These are phyloP conservation scores for Lasioglossum baleicum DNA, from an alignment of 1,140 invertebrate genomes.

Conservation along the genomic window DNA sequence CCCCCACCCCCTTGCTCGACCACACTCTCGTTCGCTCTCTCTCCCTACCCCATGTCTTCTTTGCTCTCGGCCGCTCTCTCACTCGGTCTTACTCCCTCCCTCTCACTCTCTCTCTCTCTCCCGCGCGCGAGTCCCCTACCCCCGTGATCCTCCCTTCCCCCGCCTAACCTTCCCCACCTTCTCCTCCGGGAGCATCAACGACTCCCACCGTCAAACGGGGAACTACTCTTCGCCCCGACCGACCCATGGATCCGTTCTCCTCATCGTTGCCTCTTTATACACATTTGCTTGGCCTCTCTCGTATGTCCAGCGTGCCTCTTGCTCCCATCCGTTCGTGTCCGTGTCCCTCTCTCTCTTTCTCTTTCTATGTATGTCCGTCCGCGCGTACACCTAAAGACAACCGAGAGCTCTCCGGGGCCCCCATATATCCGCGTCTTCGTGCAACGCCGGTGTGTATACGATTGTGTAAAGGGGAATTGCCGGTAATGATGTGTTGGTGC, in stretches of 20 bases:
- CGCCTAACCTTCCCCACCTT: not conserved
- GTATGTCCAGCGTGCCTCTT: constrained; percentile 31
- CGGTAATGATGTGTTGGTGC: not conserved
- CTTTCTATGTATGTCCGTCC: too few species aligned
- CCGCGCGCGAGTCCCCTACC: not conserved
- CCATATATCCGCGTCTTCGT: too few species aligned
- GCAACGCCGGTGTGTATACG: not conserved
- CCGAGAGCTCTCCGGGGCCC: too few species aligned
- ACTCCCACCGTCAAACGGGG: constrained; percentile 34
- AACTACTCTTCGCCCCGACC: constrained; percentile 32
- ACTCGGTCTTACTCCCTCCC: not conserved
- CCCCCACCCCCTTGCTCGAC: constrained; percentile 60
- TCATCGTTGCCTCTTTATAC: constrained; percentile 18
- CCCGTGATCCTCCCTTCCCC: constrained; percentile 3
- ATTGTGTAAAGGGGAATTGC: constrained; percentile 19
- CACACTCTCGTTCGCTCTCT: constrained; percentile 36
- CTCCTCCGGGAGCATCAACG: constrained; percentile 35
- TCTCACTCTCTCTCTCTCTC: constrained; percentile 11
- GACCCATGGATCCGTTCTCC: constrained; percentile 28
- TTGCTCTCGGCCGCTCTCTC: constrained; percentile 19
- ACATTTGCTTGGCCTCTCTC: constrained; percentile 18
- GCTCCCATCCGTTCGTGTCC: constrained; percentile 26
- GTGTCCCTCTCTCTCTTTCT: not conserved
- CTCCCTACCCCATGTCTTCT: constrained; percentile 50
- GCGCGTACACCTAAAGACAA: too few species aligned